Percentiles rank a stretch among this genome's conserved stretches.
Conservation (phyloP, 1,140 invertebrate species). For the Trinorchestia longiramus region DNA sequence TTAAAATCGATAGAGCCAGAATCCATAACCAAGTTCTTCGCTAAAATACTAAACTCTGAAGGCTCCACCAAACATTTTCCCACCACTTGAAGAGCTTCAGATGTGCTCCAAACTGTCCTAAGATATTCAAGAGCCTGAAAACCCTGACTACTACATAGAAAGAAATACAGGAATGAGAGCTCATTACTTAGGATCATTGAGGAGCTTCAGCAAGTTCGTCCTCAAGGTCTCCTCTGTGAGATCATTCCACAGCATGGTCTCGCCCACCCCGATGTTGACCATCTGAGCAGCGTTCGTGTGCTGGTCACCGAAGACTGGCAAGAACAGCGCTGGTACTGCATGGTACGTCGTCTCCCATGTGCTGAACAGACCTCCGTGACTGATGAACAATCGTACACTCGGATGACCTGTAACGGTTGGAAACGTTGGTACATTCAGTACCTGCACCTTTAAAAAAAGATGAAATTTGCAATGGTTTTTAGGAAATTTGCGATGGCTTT, state of each 20-base stretch:
- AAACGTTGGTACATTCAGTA: not conserved
- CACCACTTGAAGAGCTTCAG: not conserved
- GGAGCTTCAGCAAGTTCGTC: not conserved
- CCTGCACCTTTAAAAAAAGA: not conserved
- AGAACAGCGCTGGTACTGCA: not conserved
- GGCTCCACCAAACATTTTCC: not conserved
- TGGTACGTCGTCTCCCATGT: conserved; percentile 40
- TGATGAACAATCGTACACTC: conserved; percentile 26
- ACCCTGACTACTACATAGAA: not conserved
- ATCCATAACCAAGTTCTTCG: too few relatives aligned
- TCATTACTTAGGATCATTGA: not conserved
- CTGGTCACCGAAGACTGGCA: conserved; percentile 12
- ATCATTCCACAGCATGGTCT: not conserved
- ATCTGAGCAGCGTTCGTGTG: not conserved
- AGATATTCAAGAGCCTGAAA: not conserved
- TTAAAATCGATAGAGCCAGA: not conserved
- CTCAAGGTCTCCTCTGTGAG: not conserved
- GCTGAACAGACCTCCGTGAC: conserved; percentile 46
- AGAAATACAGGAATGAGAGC: not conserved
- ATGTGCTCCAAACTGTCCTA: not conserved
- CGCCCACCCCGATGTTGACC: not conserved
- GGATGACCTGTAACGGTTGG: conserved; percentile 10
- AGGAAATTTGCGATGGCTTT: too few relatives aligned
- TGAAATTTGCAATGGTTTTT: not conserved
- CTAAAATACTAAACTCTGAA: too few relatives aligned